Evolutionary conservation across 2,888 invertebrate genomes (phyloP).

Genomic region (Azorinus chamasolen): DNA sequence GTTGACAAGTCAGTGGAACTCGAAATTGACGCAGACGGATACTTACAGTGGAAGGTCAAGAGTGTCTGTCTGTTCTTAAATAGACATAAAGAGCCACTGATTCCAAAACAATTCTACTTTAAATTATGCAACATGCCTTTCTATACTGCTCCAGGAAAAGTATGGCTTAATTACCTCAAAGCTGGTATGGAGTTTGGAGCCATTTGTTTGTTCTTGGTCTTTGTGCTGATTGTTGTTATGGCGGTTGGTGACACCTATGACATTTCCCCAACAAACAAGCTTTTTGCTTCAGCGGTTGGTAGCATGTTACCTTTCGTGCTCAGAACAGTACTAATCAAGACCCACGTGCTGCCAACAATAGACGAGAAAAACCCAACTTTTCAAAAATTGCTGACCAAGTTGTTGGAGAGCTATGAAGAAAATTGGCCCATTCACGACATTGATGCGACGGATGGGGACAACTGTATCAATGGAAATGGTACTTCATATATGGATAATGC

Average conservation of each 20-base stretch:
- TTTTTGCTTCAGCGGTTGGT: constrained; percentile 63
- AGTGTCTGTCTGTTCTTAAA: constrained; percentile 57
- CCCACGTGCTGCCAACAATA: constrained; percentile 30
- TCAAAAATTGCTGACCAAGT: constrained; percentile 46
- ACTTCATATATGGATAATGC: too few species aligned
- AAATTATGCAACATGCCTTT: constrained; percentile 59
- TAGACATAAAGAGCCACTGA: constrained; percentile 56
- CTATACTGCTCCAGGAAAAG: constrained; percentile 61
- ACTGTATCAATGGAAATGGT: too few species aligned
- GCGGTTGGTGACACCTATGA: constrained; percentile 69
- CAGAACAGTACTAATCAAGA: constrained; percentile 59
- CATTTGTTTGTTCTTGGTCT: constrained; percentile 62
- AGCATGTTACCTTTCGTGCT: constrained; percentile 69
- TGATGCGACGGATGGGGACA: constrained; percentile 7
- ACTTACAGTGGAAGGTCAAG: constrained; percentile 54
- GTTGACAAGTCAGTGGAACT: constrained; percentile 47
- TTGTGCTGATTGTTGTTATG: constrained; percentile 65
- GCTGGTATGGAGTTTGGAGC: constrained; percentile 57
- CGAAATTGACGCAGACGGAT: constrained; percentile 13
- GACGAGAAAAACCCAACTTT: constrained; percentile 46
- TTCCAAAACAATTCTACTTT: constrained; percentile 67
- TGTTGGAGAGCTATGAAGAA: constrained; percentile 45
- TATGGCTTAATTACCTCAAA: constrained; percentile 46
- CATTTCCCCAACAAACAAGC: constrained; percentile 62
- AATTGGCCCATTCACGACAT: constrained; percentile 61